Evolutionary conservation across 2,888 invertebrate species (phyloP).

Genomic region (Cataglyphis albicans): DNA sequence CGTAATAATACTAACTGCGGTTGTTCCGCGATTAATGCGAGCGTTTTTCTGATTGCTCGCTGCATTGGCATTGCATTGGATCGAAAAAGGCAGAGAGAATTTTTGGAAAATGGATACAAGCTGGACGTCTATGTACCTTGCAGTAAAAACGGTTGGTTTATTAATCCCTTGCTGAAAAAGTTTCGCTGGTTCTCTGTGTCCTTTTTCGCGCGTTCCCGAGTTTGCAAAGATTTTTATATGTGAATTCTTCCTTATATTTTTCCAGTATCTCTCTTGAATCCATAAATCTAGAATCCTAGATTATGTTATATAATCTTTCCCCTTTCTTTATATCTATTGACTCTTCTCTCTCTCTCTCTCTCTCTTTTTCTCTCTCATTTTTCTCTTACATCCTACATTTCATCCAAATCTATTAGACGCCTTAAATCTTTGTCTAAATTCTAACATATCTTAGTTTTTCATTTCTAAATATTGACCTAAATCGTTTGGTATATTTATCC

Average conservation of each 20-base stretch:
- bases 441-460: background rate
- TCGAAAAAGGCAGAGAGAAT: background rate
- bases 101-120: background rate
- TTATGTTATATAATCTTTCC: background rate
- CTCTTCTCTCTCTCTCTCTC: background rate
- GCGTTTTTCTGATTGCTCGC: background rate
- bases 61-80: background rate
- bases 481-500: background rate
- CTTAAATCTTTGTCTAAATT: background rate
- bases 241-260: background rate
- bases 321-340: background rate
- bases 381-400: background rate
- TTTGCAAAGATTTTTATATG: background rate
- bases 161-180: background rate
- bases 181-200: background rate
- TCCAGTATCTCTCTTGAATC: background rate
- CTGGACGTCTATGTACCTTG: background rate
- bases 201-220: background rate
- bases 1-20: conserved; percentile 70
- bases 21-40: conserved; percentile 17
- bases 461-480: background rate
- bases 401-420: background rate
- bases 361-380: background rate
- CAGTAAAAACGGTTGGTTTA: conserved; percentile 7
- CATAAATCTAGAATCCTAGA: background rate